Base-by-base conservation (phyloP, 2,888 invertebrate species). In the Eulithis prunata region DNA sequence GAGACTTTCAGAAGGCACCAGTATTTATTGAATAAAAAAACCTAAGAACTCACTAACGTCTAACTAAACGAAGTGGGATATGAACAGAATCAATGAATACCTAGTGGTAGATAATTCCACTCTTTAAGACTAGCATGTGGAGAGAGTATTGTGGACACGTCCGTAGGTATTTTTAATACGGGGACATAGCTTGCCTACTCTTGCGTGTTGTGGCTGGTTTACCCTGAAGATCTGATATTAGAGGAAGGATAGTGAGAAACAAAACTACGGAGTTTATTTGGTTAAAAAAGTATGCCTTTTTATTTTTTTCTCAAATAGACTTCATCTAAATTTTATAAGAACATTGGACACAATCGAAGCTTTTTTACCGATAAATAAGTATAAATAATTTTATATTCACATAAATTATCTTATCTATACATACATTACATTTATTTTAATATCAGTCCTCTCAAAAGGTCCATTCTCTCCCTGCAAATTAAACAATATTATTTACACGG, bases 391-490 rank as follows among this genome's bases (percentile, higher is more conserved):
- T 93, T 82, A 91, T 93, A 92, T 93, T 93, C 93, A 93, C 92
- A 93, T 93, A 92, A 89, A 93, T 92, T 81, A 87, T 89, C 90
- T 91, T 91, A 91, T 91, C 84, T 91, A 89, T 92, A 92, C 91
- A 92, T 92, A 92, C 92, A 91, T 90, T 92, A 92, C 91, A 92
- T 92, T 91, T 90, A 91, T 89, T 89, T 90, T 90, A 89, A 92
- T 91, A 93, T 93, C 93, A 93, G 93, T 93, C 93, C 93, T 92
- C 92, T 91, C 92, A 92, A 91, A 93, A 93, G 93, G 92, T 93
- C 91, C 92, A 90, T 90, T 91, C 91, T 90, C 91, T 92, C 92
- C 92, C 92, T 91, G 93, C 93, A 91, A 93, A 93, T 91, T 89
- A 92, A 92, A 91, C 82, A 88, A 86, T 86, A 90, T 84, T 93